Base-by-base conservation (phyloP, 2,888 invertebrate genomes). In the Apamea anceps region DNA sequence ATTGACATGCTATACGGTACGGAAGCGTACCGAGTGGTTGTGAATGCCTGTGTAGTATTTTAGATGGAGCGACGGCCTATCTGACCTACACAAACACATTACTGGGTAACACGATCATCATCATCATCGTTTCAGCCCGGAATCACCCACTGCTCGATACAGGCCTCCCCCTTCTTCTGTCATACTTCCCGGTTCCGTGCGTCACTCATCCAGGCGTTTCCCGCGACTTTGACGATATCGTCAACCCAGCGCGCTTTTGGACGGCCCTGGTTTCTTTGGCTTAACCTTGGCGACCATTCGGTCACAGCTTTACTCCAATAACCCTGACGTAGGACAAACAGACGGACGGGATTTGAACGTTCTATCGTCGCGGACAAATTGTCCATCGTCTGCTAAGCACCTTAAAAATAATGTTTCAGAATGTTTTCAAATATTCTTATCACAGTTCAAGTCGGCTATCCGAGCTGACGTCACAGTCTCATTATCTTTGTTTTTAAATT, bases 401-500 rank as follows among this genome's bases (percentile, higher is more conserved):
- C n/a, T n/a, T 45, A 25, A 1, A 28, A 76, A 57, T 4, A 57
- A 57, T 12, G 10, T 57, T 12, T 25, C 12, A 10, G 21, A 54
- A 51, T 51, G 13, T 68, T 28, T 62, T 51, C 5, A 25, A 45
- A n/a, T 32, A 28, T n/a, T 65, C 45, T 77, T 78, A 78, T 66
- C 77, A 78, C n/a, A 78, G 21, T 66, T 78, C 66, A 66, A 7
- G 18, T 13, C 21, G 25, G 42, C 42, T 54, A 79, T 63, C 63
- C 32, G 28, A 32, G 54, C 2, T 54, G 70, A 63, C 28, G 42
- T 79, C 71, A 70, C n/a, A n/a, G 18, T 4, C 18, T 66, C 42
- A 71, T 42, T 84, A 81, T 63, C 63, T 48, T 1, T 37, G 21
- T 71, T 62, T 70, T 75, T 28, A 67, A 28, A 28, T 82, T 89